A percentile compares a stretch with the other conserved stretches of the same genome.
These are phyloP conservation scores for Melitaea athalia DNA, from an alignment of 2,888 invertebrate genomes.

Conservation along the genomic window DNA sequence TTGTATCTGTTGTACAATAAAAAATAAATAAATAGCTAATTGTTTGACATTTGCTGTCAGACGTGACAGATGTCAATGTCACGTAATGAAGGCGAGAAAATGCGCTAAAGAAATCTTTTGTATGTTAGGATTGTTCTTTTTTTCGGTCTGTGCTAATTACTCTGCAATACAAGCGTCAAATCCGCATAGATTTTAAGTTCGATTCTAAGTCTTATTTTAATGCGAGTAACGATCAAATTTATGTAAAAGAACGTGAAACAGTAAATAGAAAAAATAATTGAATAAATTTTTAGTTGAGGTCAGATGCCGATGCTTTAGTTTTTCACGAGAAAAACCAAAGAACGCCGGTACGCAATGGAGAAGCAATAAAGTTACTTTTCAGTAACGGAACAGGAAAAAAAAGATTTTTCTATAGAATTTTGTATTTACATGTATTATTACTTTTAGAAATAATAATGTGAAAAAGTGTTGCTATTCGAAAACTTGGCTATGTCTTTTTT, in stretches of 20 bases:
- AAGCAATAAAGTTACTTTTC: neutral
- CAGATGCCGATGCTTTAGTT: neutral
- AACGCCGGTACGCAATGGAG: neutral
- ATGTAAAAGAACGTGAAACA: slow-evolving; percentile 37
- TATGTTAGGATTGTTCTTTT: too few relatives aligned
- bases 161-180: too few relatives aligned
- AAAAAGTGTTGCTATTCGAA: neutral
- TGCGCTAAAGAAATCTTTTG: slow-evolving; percentile 6
- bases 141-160: too few relatives aligned
- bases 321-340: slow-evolving; percentile 9
- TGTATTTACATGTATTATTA: neutral
- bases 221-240: slow-evolving; percentile 51
- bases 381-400: too few relatives aligned
- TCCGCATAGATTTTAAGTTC: slow-evolving; percentile 41
- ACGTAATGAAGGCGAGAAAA: slow-evolving; percentile 2
- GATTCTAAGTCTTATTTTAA: slow-evolving; percentile 49
- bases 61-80: slow-evolving; percentile 3
- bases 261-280: neutral
- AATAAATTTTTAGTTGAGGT: neutral
- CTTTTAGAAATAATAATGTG: neutral
- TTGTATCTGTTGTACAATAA: neutral
- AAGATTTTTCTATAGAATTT: too few relatives aligned
- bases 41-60: slow-evolving; percentile 3
- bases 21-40: slow-evolving; percentile 2
- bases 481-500: neutral